phyloP scores from a whole-genome alignment of 2,113 vertebrate genomes.

The Bos javanicus region DNA sequence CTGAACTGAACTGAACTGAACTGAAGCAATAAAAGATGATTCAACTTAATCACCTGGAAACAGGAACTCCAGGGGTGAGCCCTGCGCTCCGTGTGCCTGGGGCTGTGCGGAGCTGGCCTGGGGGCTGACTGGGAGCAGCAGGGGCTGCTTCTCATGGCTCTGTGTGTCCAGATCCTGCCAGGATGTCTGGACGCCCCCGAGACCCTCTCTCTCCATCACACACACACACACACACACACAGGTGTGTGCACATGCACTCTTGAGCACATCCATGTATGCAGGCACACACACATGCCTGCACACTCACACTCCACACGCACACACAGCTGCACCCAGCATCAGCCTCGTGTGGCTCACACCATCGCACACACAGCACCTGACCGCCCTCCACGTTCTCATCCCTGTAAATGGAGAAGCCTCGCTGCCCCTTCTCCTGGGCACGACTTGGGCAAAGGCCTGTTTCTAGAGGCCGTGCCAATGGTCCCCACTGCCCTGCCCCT shows the following conservation, averaged over 20 bases:
- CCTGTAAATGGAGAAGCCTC: accelerated
- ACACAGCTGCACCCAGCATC: accelerated
- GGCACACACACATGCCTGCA: accelerated
- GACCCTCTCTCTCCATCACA: background rate
- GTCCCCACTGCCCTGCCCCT: background rate
- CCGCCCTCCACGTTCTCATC: accelerated
- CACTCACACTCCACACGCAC: background rate
- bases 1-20: too few relatives aligned
- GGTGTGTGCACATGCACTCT: too few relatives aligned
- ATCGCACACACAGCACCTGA: accelerated
- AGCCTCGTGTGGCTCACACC: accelerated
- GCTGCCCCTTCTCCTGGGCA: background rate
- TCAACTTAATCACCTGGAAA: background rate
- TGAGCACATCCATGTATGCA: accelerated
- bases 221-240: background rate
- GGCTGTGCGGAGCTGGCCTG: accelerated
- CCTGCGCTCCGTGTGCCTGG: accelerated
- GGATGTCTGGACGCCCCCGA: accelerated
- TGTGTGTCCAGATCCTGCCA: accelerated
- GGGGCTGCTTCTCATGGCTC: accelerated
- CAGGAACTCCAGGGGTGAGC: accelerated
- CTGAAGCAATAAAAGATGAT: background rate
- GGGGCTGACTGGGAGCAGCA: accelerated
- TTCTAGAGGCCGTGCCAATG: background rate
- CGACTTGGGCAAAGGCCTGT: background rate